Conservation (phyloP, 1,140 invertebrate genomes). For the Myzus persicae region DNA sequence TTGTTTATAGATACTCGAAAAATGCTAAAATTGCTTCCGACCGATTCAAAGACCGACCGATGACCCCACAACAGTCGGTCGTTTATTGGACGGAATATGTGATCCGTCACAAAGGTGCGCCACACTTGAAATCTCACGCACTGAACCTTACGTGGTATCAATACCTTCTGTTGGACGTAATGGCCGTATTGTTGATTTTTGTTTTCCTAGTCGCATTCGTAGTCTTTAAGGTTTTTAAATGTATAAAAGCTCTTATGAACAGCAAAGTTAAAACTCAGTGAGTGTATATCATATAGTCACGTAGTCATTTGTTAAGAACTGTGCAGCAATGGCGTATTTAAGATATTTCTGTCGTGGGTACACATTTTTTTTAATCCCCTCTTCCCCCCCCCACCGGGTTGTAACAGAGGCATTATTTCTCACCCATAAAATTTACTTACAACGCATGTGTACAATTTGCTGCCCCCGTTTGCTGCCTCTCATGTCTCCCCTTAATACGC, state of each 20-base stretch:
- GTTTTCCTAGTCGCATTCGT: not conserved
- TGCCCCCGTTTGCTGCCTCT: no score
- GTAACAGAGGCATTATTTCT: no score
- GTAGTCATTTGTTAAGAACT: no score
- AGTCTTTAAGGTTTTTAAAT: not conserved
- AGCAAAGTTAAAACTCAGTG: not conserved
- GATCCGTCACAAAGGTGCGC: slow-evolving; percentile 69
- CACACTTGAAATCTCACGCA: slow-evolving; percentile 68
- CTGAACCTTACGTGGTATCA: slow-evolving; percentile 70
- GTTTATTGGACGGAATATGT: slow-evolving; percentile 73
- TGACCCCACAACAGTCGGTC: slow-evolving; percentile 66
- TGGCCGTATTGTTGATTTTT: not conserved
- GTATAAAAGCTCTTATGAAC: not conserved
- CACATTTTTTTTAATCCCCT: no score
- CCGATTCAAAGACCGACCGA: slow-evolving; percentile 64
- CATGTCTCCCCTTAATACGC: no score
- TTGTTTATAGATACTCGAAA: slow-evolving; percentile 51
- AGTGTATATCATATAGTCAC: not conserved
- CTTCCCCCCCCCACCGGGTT: no score
- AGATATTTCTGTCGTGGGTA: no score
- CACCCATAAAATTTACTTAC: no score
- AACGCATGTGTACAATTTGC: no score
- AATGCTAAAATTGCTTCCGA: slow-evolving; percentile 52
- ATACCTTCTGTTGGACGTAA: slow-evolving; percentile 69
- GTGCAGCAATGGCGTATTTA: no score